These are phyloP conservation scores for Pipra filicauda DNA, from an alignment of 2,113 vertebrate species.

Conservation along the genomic window DNA sequence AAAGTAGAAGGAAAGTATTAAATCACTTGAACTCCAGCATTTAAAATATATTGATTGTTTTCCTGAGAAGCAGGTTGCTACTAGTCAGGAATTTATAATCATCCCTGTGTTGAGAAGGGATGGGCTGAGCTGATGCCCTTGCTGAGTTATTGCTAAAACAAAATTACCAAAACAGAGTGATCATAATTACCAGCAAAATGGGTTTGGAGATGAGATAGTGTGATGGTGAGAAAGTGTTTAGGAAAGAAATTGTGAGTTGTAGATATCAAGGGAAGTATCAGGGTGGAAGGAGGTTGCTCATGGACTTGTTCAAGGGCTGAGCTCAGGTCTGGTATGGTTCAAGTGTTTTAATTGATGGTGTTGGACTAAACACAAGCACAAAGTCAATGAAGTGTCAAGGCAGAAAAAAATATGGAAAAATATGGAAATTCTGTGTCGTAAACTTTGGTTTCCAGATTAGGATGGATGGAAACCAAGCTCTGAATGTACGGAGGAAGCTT, in stretches of 20 bases:
- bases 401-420: background rate
- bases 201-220: background rate
- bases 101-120: background rate
- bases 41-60: background rate
- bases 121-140: background rate
- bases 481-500: background rate
- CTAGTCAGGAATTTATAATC: background rate
- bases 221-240: background rate
- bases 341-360: background rate
- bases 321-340: background rate
- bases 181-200: background rate
- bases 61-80: background rate
- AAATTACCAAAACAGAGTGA: background rate
- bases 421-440: background rate
- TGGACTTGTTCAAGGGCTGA: background rate
- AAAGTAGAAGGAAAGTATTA: background rate
- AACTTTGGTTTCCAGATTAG: background rate
- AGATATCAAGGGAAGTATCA: background rate
- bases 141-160: background rate
- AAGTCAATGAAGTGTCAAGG: background rate
- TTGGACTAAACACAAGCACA: background rate
- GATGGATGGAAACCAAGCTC: background rate
- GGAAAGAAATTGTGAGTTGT: background rate
- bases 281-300: background rate
- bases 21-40: background rate